Base-by-base conservation (phyloP, 2,113 vertebrate genomes). In the Ariopsis seemanni region DNA sequence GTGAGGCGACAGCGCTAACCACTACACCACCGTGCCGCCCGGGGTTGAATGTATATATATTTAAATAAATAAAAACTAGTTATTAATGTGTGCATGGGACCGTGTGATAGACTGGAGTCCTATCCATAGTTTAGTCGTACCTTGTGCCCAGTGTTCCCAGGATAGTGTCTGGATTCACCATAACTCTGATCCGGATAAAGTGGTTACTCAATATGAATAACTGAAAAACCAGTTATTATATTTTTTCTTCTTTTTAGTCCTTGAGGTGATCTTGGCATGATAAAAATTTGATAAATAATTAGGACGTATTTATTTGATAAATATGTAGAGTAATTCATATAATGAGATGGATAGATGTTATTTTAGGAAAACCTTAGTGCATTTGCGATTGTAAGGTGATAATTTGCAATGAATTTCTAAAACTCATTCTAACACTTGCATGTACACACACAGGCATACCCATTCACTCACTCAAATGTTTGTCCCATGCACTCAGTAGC, bases 261-360 rank as follows among this genome's bases (percentile, higher is more conserved):
- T 89, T 88, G 27, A 83, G 27, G 86, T 87, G 50, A 67, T 52
- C 88, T 80, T 90, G 89, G 72, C 53, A 58, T 86, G 53, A 84
- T 62, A 87, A 57, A 82, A 34, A 60, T 65, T 48, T 71, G 22
- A 60, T 58, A 75, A n/a, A 30, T 63, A 82, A 69, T 12, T 62
- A 65, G 30, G 30, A 27, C 50, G 5, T 10, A 42, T 42, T 42
- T 42, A 42, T 42, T 42, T 42, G 42, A 63, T 53, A 88, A 82
- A 90, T 89, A 90, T 89, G 86, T 90, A 88, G 85, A 78, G n/a
- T 74, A 84, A 87, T 0, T 90, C 60, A 53, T 55, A 52, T 4
- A 62, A 2, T 42, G 72, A 50, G 14, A 62, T 89, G 89, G 60
- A 30, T 85, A 20, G 42, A 25, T 72, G 5, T 65, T 65, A 78